Conservation (phyloP, 53 echinoderm and acorn worm genomes). For the Paracentrotus lividus region DNA sequence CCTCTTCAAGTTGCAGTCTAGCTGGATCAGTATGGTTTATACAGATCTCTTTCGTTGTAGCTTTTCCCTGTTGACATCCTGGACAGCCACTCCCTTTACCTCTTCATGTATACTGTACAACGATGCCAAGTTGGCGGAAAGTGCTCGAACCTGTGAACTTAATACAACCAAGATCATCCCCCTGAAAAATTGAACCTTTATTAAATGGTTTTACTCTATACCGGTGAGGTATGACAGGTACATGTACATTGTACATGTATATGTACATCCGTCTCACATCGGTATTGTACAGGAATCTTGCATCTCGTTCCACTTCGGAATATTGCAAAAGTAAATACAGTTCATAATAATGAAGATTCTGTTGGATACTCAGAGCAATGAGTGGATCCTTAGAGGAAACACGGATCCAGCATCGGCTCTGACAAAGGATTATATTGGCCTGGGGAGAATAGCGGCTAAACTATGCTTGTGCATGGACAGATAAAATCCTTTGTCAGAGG, state of each 20-base stretch:
- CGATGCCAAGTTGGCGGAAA: background rate
- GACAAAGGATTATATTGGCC: too few relatives aligned
- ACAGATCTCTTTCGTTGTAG: conserved; percentile 8
- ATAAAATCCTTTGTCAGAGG: too few relatives aligned
- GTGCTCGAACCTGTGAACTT: background rate
- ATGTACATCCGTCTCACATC: background rate
- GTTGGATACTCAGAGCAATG: too few relatives aligned
- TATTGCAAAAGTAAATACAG: too few relatives aligned
- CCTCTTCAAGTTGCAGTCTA: background rate
- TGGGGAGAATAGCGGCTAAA: too few relatives aligned
- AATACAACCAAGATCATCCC: background rate
- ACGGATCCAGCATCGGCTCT: too few relatives aligned
- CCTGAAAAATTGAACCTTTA: background rate
- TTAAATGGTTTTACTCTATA: background rate
- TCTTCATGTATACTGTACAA: background rate
- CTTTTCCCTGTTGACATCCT: background rate
- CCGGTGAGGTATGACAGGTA: background rate
- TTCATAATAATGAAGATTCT: too few relatives aligned
- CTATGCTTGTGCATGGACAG: too few relatives aligned
- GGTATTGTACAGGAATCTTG: too few relatives aligned
- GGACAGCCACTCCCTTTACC: background rate
- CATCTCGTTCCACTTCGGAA: too few relatives aligned
- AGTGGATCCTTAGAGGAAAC: too few relatives aligned
- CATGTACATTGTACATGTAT: background rate
- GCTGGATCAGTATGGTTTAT: background rate